Evolutionary conservation across 30 jellyfish, hydroid and myxozoan genomes (phyloP).

Genomic region (Sanderia malayensis): DNA sequence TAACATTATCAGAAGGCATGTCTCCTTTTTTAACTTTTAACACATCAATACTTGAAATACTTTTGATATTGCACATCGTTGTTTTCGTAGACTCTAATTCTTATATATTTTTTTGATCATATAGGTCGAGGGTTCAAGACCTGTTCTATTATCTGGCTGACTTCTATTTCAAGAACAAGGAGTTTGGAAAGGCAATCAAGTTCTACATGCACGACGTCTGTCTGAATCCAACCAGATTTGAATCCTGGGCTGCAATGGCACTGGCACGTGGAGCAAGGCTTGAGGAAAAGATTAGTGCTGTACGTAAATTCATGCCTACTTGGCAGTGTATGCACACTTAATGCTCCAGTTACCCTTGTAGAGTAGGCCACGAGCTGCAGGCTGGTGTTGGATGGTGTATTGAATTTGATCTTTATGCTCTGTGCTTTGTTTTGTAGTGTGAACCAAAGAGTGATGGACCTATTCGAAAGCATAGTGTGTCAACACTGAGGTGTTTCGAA

Average conservation of each 20-base stretch:
- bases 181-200: constrained; percentile 89
- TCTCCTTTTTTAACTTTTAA: too few species aligned
- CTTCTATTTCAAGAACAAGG: constrained; percentile 90
- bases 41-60: too few species aligned
- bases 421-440: constrained; percentile 46
- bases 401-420: neutral
- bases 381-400: neutral
- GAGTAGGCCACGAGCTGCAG: too few species aligned
- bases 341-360: too few species aligned
- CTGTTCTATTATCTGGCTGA: constrained; percentile 90
- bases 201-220: constrained; percentile 96
- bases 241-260: constrained; percentile 99
- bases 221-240: constrained; percentile 85
- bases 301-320: constrained; percentile 6
- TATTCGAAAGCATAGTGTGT: constrained; percentile 66
- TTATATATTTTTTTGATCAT: too few species aligned
- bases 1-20: too few species aligned
- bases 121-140: constrained; percentile 64
- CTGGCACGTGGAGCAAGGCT: constrained; percentile 89
- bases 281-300: constrained; percentile 95
- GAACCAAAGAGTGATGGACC: constrained; percentile 96
- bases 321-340: too few species aligned
- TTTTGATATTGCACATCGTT: too few species aligned
- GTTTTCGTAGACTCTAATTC: too few species aligned
- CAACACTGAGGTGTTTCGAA: constrained; percentile 97